Conservation (phyloP, 2,888 invertebrate genomes). For the Drosophila mulleri region DNA sequence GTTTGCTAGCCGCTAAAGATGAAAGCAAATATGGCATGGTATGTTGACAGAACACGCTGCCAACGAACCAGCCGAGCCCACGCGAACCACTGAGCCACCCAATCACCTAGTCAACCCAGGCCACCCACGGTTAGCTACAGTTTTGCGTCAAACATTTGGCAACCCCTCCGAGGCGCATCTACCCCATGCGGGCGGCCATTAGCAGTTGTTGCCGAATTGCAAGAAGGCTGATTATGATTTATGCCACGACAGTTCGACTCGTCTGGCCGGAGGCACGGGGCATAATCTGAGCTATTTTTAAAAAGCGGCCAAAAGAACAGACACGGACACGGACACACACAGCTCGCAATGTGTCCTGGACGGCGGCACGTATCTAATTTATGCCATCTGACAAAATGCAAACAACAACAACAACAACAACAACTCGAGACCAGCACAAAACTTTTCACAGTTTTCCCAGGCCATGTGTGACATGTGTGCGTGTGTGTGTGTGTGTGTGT, state of each 20-base stretch:
- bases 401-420: slow-evolving; percentile 63
- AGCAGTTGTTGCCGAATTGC: slow-evolving; percentile 52
- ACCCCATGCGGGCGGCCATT: slow-evolving; percentile 59
- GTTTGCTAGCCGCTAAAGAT: slow-evolving; percentile 56
- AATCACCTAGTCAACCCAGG: background rate
- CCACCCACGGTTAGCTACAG: background rate
- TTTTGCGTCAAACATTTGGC: slow-evolving; percentile 7
- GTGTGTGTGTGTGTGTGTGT: slow-evolving; percentile 17
- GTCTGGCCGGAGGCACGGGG: background rate
- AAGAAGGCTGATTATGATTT: slow-evolving; percentile 60
- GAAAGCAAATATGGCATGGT: slow-evolving; percentile 59
- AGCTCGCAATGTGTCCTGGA: slow-evolving; percentile 50
- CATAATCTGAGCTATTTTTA: slow-evolving; percentile 56
- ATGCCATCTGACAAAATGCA: slow-evolving; percentile 76
- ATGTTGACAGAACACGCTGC: slow-evolving; percentile 45
- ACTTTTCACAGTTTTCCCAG: slow-evolving; percentile 54
- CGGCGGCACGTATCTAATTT: slow-evolving; percentile 74
- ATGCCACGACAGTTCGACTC: slow-evolving; percentile 52
- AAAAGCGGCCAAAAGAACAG: slow-evolving; percentile 32
- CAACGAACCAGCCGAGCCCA: background rate
- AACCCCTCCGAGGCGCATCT: slow-evolving; percentile 14
- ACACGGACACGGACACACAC: background rate
- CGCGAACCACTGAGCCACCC: background rate
- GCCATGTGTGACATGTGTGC: slow-evolving; percentile 31
- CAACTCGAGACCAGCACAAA: slow-evolving; percentile 65